Evolutionary conservation across 2,888 invertebrate species (phyloP), one percentile per base, ranked within the genome.

Genomic region (Drosophila macrospina): DNA sequence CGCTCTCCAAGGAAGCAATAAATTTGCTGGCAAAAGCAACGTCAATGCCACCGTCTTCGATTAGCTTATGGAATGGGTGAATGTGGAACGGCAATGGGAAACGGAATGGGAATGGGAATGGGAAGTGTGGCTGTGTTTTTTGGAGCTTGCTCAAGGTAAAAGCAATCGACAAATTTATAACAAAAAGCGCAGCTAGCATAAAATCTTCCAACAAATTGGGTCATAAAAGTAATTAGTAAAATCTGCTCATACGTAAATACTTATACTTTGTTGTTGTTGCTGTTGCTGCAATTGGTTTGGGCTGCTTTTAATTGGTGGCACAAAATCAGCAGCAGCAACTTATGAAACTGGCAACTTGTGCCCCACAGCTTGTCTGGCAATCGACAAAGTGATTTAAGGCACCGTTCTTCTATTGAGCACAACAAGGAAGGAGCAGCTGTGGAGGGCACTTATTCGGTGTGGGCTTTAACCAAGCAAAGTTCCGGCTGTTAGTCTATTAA

Each of bases 171-270:
- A 74, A 66, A 86, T 72, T 70, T 74, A 85, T 74, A 72, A 66
- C 60, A 63, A 70, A 81, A 63, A 65, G 56, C 57, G 61, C 67
- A 72, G 65, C 41, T 36, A 64, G 37, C 70, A 77, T 56, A 28
- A 59, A 76, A 71, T 63, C 61, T 55, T 60, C 74, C 69, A 65
- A 57, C 83, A 86, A 88, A 82, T 86, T 88, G 77, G 87, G 86
- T 84, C 89, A 89, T 89, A 88, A 89, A 89, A 88, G 74, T 86
- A 89, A 89, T 87, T 87, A 88, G 75, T 61, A 56, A 78, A 80
- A 73, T 76, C 75, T 87, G 77, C 45, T 54, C 67, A 62, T 42
- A 68, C 36, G 48, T 39, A 56, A 54, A 55, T 63, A 69, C 45
- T 54, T 55, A 39, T 8, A 48, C 50, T 34, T 55, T 45, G 39